Conservation (phyloP, 2,113 vertebrate species). For the Lathamus discolor region DNA sequence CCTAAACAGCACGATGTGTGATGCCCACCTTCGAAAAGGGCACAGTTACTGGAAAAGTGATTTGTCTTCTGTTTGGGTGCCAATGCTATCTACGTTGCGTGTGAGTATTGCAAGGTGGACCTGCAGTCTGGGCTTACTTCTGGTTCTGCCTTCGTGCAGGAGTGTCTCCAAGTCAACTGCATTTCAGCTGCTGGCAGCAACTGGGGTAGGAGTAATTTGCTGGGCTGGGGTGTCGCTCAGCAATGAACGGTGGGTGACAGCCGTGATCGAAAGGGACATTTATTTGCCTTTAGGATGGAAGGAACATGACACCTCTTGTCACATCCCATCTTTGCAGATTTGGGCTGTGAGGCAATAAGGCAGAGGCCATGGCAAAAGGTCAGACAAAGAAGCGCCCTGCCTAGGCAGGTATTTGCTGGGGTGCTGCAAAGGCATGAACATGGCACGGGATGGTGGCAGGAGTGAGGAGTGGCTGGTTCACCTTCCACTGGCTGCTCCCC, state of each 20-base stretch:
- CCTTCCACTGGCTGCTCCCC: not conserved
- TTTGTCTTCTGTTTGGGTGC: not conserved
- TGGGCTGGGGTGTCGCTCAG: not conserved
- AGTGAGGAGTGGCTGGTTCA: rapidly evolving
- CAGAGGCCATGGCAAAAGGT: slow-evolving; percentile 26
- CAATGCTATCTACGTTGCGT: rapidly evolving
- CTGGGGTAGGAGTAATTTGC: slow-evolving; percentile 35
- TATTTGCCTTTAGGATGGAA: slow-evolving; percentile 32
- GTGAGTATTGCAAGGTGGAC: not conserved
- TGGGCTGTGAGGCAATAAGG: not conserved
- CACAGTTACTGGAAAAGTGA: not conserved
- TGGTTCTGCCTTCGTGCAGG: not conserved
- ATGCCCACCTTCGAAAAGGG: not conserved
- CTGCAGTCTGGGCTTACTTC: not conserved
- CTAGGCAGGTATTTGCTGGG: rapidly evolving
- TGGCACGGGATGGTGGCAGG: rapidly evolving
- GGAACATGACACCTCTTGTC: slow-evolving; percentile 38
- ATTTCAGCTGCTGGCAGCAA: not conserved
- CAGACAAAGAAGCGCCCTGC: not conserved
- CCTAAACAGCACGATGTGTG: not conserved
- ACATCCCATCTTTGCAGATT: slow-evolving; percentile 22
- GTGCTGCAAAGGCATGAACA: not conserved
- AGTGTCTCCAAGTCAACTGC: not conserved
- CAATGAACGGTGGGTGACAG: not conserved
- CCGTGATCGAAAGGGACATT: not conserved